These are phyloP conservation scores for Sycophila texana DNA, from an alignment of 2,888 invertebrate species.

Conservation along the genomic window DNA sequence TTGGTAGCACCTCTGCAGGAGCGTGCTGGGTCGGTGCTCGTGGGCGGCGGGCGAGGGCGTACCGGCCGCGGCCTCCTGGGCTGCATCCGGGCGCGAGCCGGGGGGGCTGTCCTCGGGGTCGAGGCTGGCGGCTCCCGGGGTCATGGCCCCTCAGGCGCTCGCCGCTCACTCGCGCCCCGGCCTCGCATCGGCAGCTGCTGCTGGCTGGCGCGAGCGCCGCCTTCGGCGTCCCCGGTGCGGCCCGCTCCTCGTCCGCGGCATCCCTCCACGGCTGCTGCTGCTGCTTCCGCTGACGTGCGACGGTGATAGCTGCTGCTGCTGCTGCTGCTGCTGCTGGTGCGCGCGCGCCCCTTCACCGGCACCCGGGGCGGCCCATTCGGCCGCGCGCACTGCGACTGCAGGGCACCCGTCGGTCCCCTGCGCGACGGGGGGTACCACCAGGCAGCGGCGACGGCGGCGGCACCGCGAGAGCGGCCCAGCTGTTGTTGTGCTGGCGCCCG, in stretches of 20 bases:
- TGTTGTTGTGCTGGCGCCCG: neutral
- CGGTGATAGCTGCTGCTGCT: neutral
- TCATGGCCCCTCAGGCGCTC: slow-evolving; percentile 63
- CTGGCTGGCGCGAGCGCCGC: neutral
- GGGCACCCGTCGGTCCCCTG: neutral
- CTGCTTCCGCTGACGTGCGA: too few relatives aligned
- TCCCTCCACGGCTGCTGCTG: neutral
- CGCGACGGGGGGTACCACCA: neutral
- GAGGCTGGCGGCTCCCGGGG: slow-evolving; percentile 70
- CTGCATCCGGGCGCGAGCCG: slow-evolving; percentile 66
- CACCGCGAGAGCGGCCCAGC: neutral
- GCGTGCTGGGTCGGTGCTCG: slow-evolving; percentile 1
- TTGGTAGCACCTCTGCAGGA: slow-evolving; percentile 71
- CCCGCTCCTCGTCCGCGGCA: slow-evolving; percentile 13
- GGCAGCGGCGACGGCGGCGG: neutral
- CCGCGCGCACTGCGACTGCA: neutral
- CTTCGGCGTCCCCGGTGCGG: neutral
- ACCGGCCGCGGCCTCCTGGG: neutral
- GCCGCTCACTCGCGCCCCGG: slow-evolving; percentile 57
- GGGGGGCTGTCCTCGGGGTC: slow-evolving; percentile 72
- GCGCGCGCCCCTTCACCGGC: neutral
- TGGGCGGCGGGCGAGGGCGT: slow-evolving; percentile 5
- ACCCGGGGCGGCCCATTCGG: too few relatives aligned
- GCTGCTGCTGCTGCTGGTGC: neutral
- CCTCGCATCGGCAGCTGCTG: neutral